Conservation (phyloP, 2,888 invertebrate genomes). For the Sclerodermus sp. region DNA sequence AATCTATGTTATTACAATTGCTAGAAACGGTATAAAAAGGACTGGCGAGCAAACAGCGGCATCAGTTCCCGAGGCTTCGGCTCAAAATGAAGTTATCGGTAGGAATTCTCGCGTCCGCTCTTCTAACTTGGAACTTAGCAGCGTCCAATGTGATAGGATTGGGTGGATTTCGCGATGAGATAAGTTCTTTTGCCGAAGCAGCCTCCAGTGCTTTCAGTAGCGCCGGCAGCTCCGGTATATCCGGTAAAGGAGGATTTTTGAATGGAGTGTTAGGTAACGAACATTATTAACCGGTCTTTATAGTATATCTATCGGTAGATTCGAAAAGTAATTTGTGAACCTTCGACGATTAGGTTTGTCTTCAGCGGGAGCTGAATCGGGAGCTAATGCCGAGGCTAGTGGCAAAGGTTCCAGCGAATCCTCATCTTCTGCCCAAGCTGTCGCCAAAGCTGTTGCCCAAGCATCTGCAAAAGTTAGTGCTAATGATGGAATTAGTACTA, state of each 20-base stretch:
- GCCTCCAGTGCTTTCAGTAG: too few relatives aligned
- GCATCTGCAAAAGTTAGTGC: constrained; percentile 9
- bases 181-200: too few relatives aligned
- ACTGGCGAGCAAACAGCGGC: not conserved
- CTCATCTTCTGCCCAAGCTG: not conserved
- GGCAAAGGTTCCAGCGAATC: not conserved
- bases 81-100: constrained; percentile 14
- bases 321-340: too few relatives aligned
- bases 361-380: not conserved
- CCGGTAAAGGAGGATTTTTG: too few relatives aligned
- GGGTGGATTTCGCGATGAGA: too few relatives aligned
- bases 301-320: too few relatives aligned
- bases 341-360: too few relatives aligned
- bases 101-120: constrained; percentile 2
- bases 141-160: too few relatives aligned
- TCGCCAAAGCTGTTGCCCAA: constrained; percentile 7
- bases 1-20: constrained; percentile 19
- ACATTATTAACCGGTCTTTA: too few relatives aligned
- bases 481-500: not conserved
- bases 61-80: constrained; percentile 6
- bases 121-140: not conserved
- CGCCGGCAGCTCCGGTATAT: too few relatives aligned
- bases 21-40: constrained; percentile 16
- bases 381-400: not conserved
- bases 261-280: too few relatives aligned